These are phyloP conservation scores for Folsomia candida DNA, from an alignment of 2,888 invertebrate species.

Conservation along the genomic window DNA sequence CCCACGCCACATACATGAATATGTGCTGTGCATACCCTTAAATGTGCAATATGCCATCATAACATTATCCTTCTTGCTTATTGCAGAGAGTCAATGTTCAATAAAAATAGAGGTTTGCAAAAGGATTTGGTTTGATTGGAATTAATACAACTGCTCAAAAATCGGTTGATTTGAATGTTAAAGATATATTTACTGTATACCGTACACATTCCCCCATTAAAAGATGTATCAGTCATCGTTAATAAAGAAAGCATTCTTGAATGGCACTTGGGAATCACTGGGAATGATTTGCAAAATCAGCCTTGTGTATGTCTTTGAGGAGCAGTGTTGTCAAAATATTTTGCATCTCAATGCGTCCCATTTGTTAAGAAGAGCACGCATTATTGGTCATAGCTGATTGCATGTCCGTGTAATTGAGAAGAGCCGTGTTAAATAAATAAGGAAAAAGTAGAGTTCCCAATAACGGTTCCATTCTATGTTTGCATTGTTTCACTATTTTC, in stretches of 20 bases:
- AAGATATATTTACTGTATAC: too few species aligned
- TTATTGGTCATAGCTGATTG: neutral
- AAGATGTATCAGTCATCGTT: too few species aligned
- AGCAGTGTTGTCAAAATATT: constrained; percentile 14
- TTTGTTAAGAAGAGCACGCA: neutral
- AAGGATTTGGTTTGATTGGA: too few species aligned
- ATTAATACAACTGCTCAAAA: too few species aligned
- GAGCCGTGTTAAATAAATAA: constrained; percentile 19
- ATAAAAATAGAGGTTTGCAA: too few species aligned
- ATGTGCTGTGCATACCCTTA: too few species aligned
- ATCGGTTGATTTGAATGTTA: neutral
- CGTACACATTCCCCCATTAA: too few species aligned
- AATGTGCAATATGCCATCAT: too few species aligned
- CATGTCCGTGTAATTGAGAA: neutral
- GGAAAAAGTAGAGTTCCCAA: neutral
- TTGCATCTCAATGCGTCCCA: neutral
- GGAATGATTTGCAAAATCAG: constrained; percentile 14
- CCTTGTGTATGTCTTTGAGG: neutral
- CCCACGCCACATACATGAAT: too few species aligned
- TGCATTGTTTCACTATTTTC: constrained; percentile 13
- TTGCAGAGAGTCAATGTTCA: too few species aligned
- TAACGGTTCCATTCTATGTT: constrained; percentile 4
- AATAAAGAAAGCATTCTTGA: neutral
- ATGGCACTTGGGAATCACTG: constrained; percentile 2
- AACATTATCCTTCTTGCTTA: too few species aligned